phyloP scores from a whole-genome alignment of 1,140 invertebrate genomes.

The Philaenus spumarius region DNA sequence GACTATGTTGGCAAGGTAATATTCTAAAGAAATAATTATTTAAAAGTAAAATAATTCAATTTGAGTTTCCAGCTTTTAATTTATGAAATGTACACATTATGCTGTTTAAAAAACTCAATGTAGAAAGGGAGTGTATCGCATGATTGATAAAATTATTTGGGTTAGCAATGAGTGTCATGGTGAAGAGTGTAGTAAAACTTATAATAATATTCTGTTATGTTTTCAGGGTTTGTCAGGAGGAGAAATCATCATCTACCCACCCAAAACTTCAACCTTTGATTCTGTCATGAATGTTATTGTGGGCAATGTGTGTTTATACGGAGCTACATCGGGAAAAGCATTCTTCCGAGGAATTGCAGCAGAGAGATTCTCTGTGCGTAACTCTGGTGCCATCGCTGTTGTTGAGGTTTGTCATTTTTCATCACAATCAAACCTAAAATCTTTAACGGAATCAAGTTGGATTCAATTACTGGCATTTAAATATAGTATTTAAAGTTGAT shows the following conservation, averaged over 20 bases:
- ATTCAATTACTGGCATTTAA: too few species aligned
- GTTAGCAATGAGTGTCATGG: too few species aligned
- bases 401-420: conserved; percentile 49
- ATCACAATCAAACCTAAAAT: too few species aligned
- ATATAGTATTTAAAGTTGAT: too few species aligned
- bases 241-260: conserved; percentile 90
- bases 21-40: neutral
- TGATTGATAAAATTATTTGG: too few species aligned
- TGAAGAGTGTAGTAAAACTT: neutral
- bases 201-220: neutral
- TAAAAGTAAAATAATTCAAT: neutral
- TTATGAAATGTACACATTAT: too few species aligned
- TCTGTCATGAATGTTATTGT: conserved; percentile 95
- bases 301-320: conserved; percentile 97
- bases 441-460: too few species aligned
- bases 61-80: too few species aligned
- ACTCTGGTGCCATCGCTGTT: conserved; percentile 91
- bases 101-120: neutral
- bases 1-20: conserved; percentile 90
- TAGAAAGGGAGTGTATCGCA: too few species aligned
- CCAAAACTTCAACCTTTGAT: conserved; percentile 66
- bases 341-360: conserved; percentile 96
- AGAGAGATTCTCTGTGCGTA: conserved; percentile 96
- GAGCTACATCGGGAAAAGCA: conserved; percentile 89
- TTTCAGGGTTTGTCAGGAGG: conserved; percentile 88